Percentiles rank a stretch among this genome's conserved stretches.
These are phyloP conservation scores for Leptinotarsa haldemani DNA, from an alignment of 2,888 invertebrate genomes.

Conservation along the genomic window DNA sequence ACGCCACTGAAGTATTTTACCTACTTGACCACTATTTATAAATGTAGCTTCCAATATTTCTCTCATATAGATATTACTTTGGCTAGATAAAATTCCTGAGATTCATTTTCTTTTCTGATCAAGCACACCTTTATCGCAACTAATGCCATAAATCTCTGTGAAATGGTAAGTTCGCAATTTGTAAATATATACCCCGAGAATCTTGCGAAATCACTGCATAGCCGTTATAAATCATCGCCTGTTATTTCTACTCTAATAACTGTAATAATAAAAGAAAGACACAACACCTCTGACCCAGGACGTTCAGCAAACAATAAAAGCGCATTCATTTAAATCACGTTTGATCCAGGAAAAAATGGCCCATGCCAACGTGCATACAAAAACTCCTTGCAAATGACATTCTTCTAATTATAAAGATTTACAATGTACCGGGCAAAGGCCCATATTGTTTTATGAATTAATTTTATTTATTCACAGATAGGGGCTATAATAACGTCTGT, in stretches of 20 bases:
- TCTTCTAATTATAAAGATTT: slow-evolving; percentile 42
- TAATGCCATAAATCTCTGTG: slow-evolving; percentile 12
- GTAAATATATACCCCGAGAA: slow-evolving; percentile 18
- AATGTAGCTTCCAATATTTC: not conserved
- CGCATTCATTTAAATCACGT: slow-evolving; percentile 19
- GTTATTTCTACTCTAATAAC: slow-evolving; percentile 20
- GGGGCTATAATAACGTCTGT: slow-evolving; percentile 44
- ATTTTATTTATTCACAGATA: slow-evolving; percentile 43
- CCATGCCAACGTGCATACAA: slow-evolving; percentile 11
- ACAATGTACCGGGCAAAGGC: slow-evolving; percentile 38
- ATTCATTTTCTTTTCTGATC: not conserved
- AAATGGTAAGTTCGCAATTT: slow-evolving; percentile 7
- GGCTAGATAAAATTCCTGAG: not conserved
- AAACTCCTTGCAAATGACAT: slow-evolving; percentile 19
- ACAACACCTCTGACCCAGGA: slow-evolving; percentile 15
- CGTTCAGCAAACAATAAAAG: slow-evolving; percentile 18
- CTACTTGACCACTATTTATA: not conserved
- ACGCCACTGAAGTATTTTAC: no score
- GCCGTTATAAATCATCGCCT: slow-evolving; percentile 19
- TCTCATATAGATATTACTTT: not conserved
- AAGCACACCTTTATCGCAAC: slow-evolving; percentile 1
- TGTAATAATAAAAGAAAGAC: slow-evolving; percentile 19
- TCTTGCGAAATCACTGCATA: slow-evolving; percentile 19
- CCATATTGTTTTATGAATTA: slow-evolving; percentile 45
- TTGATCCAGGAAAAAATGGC: slow-evolving; percentile 4